Base-by-base conservation (phyloP, 2,888 invertebrate species). In the Drosophila barbarae region DNA sequence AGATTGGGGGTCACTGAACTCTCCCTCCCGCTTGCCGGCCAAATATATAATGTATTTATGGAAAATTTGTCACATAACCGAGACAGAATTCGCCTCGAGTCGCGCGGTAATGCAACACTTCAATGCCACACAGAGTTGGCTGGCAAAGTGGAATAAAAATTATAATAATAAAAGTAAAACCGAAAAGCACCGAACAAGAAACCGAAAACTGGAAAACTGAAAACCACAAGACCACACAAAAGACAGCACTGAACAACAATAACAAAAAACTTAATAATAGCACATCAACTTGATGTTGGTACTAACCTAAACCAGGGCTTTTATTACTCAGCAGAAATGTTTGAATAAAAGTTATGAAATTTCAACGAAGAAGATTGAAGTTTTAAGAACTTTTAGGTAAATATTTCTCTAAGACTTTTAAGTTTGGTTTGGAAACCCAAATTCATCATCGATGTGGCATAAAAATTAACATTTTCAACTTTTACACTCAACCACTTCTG, bases 181-280 rank as follows among this genome's bases (percentile, higher is more conserved):
- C 38, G 41, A 74, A 74, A 59, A 63, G 35, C 46, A 46, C 34
- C 47, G 47, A 46, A 57, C 57, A 47, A 61, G 44, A 56, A 64
- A 56, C 56, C 50, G 41, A 61, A 52, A 64, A 60, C 52, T 34
- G 23, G 23, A 34, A 56, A 76, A 69, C 82, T 79, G 23, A 39
- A 56, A 78, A 71, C 79, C 82, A 74, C 77, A 79, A 76, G 81
- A 77, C 76, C 82, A 76, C 82, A 78, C 49, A 53, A 47, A 59
- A 49, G 51, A 12, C 49, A 44, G 15, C 44, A 15, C 21, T 21
- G 5, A 46, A 51, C 32, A 38, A 64, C 60, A 72, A 52, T 64
- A 61, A 67, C 47, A 64, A 52, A 46, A 60, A 63, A 52, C 69
- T 61, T 39, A 35, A 42, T 50, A 50, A 50, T 56, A 65, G 44